phyloP scores from a whole-genome alignment of 1,140 invertebrate species.

The Platyura marginata region DNA sequence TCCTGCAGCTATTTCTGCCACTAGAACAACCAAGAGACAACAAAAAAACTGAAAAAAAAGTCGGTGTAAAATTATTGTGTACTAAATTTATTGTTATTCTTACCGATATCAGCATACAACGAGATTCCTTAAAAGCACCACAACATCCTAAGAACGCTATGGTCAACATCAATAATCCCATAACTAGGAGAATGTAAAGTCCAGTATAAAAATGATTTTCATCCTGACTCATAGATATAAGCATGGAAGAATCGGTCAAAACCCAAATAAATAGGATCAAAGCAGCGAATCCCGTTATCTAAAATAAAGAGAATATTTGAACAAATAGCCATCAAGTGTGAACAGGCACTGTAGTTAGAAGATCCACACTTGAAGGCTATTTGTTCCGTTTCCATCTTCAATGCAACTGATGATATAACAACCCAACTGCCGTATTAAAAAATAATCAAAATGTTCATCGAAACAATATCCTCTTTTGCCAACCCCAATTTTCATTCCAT shows the following conservation, averaged over 20 bases:
- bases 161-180: constrained; percentile 62
- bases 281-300: constrained; percentile 52
- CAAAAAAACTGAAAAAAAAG: constrained; percentile 44
- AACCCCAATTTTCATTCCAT: too few species aligned
- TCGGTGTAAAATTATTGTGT: not conserved
- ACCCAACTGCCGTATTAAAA: too few species aligned
- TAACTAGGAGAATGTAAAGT: constrained; percentile 54
- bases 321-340: too few species aligned
- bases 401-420: too few species aligned
- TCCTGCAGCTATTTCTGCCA: constrained; percentile 55
- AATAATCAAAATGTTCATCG: too few species aligned
- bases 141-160: constrained; percentile 83
- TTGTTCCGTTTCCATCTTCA: too few species aligned
- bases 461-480: too few species aligned
- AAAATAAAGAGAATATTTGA: constrained; percentile 26
- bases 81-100: constrained; percentile 9
- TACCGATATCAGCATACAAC: constrained; percentile 69
- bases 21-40: constrained; percentile 52
- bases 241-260: constrained; percentile 52
- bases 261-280: constrained; percentile 54
- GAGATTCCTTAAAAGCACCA: constrained; percentile 70
- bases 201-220: constrained; percentile 48
- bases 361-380: too few species aligned
- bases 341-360: too few species aligned
- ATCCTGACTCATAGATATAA: constrained; percentile 47